Evolutionary conservation across 2,113 vertebrate species (phyloP).

Genomic region (Cebus imitator): DNA sequence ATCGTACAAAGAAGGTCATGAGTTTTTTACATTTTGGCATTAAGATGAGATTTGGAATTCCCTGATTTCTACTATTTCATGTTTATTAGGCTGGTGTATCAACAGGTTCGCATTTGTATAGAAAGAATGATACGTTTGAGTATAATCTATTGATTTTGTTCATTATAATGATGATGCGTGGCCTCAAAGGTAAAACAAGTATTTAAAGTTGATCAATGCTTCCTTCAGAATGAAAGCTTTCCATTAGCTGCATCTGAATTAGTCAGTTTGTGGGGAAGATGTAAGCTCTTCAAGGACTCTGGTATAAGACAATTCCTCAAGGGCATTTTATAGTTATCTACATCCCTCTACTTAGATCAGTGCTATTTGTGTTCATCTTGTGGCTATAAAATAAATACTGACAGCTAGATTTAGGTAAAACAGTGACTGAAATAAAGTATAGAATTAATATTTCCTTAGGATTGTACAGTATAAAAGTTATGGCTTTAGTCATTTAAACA

Average conservation of each 20-base stretch:
- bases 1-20: neutral
- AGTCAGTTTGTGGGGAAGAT: neutral
- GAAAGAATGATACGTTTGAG: neutral
- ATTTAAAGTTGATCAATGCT: neutral
- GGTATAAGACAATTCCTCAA: neutral
- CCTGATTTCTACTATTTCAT: neutral
- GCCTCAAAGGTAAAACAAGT: neutral
- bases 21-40: neutral
- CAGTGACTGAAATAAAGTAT: neutral
- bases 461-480: neutral
- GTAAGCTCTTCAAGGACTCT: neutral
- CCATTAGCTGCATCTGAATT: neutral
- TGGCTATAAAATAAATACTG: slow-evolving; percentile 43
- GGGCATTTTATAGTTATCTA: neutral
- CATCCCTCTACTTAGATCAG: neutral
- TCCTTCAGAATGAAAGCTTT: neutral
- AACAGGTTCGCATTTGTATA: neutral
- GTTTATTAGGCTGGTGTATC: neutral
- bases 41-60: neutral
- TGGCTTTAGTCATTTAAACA: neutral
- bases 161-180: neutral
- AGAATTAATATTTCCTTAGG: neutral
- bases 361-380: slow-evolving; percentile 36
- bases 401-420: slow-evolving; percentile 29
- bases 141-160: neutral